These are phyloP conservation scores for Charanyca ferruginea DNA, from an alignment of 2,888 invertebrate genomes.

Conservation along the genomic window DNA sequence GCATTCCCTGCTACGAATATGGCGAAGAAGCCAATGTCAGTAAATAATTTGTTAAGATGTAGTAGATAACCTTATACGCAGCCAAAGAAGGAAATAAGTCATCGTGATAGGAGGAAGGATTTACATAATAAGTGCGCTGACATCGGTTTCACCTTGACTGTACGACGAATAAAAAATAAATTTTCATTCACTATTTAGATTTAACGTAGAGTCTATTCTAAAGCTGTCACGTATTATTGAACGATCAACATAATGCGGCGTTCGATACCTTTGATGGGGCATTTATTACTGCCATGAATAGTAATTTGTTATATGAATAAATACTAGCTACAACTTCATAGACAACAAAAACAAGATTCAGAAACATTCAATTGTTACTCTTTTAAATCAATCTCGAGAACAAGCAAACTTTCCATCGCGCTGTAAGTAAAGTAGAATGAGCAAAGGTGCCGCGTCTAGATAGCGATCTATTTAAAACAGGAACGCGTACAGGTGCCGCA, in stretches of 20 bases:
- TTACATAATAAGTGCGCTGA: constrained; percentile 69
- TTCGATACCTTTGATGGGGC: constrained; percentile 37
- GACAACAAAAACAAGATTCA: constrained; percentile 5
- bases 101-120: constrained; percentile 61
- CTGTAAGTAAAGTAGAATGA: constrained; percentile 19
- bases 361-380: not conserved
- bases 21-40: constrained; percentile 35
- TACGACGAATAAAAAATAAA: constrained; percentile 51
- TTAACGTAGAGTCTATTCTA: constrained; percentile 24
- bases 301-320: constrained; percentile 33
- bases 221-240: constrained; percentile 38
- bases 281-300: constrained; percentile 28
- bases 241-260: constrained; percentile 34
- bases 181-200: constrained; percentile 52
- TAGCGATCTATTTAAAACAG: constrained; percentile 54
- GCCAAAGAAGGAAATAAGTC: constrained; percentile 68
- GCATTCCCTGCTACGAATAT: constrained; percentile 43
- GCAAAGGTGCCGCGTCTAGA: constrained; percentile 45
- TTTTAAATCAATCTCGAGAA: constrained; percentile 2
- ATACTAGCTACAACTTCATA: constrained; percentile 10
- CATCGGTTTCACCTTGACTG: constrained; percentile 68
- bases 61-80: constrained; percentile 58
- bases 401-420: constrained; percentile 16
- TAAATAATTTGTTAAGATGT: constrained; percentile 53
- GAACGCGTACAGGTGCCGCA: constrained; percentile 46